Conservation (phyloP, 2,888 invertebrate species). For the Zaprionus obscuricornis region DNA sequence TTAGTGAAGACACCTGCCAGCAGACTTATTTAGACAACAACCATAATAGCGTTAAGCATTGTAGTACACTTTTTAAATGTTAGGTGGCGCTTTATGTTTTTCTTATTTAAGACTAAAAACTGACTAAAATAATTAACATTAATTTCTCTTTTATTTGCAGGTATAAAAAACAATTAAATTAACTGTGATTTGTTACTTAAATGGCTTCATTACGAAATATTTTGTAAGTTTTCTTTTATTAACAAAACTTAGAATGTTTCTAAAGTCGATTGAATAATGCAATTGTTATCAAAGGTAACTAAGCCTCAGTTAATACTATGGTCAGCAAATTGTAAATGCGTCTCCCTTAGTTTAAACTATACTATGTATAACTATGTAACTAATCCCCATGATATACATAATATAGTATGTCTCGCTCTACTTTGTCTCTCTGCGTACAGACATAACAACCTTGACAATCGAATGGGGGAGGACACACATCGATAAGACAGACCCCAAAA, state of each 20-base stretch:
- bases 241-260: too few relatives aligned
- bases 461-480: constrained; percentile 40
- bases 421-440: constrained; percentile 21
- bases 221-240: too few relatives aligned
- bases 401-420: constrained; percentile 10
- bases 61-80: not conserved
- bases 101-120: not conserved
- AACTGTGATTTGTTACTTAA: not conserved
- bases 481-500: constrained; percentile 47
- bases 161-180: constrained; percentile 15
- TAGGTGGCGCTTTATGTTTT: constrained; percentile 18
- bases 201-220: constrained; percentile 40
- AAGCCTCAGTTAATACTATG: not conserved
- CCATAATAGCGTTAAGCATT: not conserved
- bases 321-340: constrained; percentile 14
- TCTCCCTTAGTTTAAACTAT: not conserved
- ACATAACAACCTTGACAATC: constrained; percentile 67
- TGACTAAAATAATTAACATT: not conserved
- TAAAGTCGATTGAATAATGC: not conserved
- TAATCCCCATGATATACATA: constrained; percentile 5
- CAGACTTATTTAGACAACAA: constrained; percentile 33
- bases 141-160: constrained; percentile 33
- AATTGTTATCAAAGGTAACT: not conserved
- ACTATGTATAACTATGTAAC: constrained; percentile 7
- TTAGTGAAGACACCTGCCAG: too few relatives aligned